These are phyloP conservation scores for Limosa lapponica DNA, from an alignment of 2,797 vertebrate species.

Conservation along the genomic window DNA sequence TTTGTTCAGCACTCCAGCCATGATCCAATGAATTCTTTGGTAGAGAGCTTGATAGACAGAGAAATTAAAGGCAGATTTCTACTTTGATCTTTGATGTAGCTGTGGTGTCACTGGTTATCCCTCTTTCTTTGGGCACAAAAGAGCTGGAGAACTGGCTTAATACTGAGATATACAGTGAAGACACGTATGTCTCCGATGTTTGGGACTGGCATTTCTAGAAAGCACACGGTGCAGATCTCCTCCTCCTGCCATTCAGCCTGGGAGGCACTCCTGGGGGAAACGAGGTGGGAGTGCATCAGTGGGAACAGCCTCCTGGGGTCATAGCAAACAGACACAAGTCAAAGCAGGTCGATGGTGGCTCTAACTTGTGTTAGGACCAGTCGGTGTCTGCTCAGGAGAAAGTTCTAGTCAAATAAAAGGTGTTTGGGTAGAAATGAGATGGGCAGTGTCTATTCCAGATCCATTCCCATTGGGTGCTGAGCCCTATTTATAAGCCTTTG, in stretches of 20 bases:
- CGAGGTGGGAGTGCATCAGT: fast-evolving
- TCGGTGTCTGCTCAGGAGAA: neutral
- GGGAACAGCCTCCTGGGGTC: neutral
- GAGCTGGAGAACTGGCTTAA: neutral
- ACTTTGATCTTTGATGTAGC: neutral
- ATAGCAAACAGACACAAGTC: neutral
- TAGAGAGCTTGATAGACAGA: neutral
- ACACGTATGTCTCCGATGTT: fast-evolving
- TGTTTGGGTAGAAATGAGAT: neutral
- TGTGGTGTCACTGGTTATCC: neutral
- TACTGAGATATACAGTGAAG: neutral
- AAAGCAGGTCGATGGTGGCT: neutral
- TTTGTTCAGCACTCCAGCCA: neutral
- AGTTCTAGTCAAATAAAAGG: neutral
- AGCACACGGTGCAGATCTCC: fast-evolving
- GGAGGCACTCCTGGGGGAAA: neutral
- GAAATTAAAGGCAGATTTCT: neutral
- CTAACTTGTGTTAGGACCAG: neutral
- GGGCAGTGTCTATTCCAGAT: neutral
- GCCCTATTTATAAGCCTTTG: neutral
- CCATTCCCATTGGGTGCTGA: neutral
- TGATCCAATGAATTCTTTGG: neutral
- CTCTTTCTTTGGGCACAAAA: neutral
- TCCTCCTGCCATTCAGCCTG: fast-evolving
- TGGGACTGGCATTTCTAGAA: neutral